These are phyloP conservation scores for Mormyrus lacerda DNA, from an alignment of 2,113 vertebrate species.

Conservation along the genomic window DNA sequence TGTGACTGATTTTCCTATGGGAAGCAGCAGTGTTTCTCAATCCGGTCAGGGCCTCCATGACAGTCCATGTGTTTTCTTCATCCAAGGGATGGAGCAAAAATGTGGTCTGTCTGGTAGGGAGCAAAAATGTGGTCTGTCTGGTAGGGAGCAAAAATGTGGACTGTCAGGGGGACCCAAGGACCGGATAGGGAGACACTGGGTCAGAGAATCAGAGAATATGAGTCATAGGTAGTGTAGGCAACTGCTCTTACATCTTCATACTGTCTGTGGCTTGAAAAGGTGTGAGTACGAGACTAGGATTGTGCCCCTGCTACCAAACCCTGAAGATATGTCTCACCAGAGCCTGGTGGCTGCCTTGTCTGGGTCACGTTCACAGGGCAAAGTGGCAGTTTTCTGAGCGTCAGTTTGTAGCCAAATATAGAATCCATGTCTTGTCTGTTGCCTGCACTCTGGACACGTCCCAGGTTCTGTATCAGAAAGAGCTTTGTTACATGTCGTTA, in stretches of 20 bases:
- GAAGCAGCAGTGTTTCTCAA: not conserved
- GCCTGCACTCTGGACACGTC: slow-evolving; percentile 49
- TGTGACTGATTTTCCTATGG: not conserved
- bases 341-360: slow-evolving; percentile 48
- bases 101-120: not conserved
- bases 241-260: not conserved
- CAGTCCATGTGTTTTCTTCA: not conserved
- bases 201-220: not conserved
- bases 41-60: not conserved
- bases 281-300: not conserved
- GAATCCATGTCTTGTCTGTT: slow-evolving; percentile 56
- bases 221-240: not conserved
- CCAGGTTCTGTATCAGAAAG: slow-evolving; percentile 47
- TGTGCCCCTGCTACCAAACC: not conserved
- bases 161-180: not conserved
- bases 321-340: slow-evolving; percentile 57
- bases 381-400: slow-evolving; percentile 40
- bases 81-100: not conserved
- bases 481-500: slow-evolving; percentile 1
- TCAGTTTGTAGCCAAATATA: slow-evolving; percentile 63
- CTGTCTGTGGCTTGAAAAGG: not conserved
- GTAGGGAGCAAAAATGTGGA: not conserved
- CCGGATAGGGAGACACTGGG: not conserved
- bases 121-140: not conserved
- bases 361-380: slow-evolving; percentile 58